Conservation (phyloP, 2,888 invertebrate species). For the Fragum fragum region DNA sequence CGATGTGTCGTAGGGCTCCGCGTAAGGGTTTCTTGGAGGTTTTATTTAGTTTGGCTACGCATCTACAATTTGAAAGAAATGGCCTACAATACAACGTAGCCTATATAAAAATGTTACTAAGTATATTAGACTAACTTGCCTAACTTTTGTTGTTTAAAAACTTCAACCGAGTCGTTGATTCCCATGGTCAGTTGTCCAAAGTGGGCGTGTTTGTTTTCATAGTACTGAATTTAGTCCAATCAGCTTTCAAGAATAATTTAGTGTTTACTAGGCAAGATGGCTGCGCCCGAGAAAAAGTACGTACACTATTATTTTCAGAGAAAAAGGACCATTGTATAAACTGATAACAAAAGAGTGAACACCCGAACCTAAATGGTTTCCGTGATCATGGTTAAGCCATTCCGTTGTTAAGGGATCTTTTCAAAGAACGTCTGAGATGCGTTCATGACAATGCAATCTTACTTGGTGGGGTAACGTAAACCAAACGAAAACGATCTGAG, state of each 20-base stretch:
- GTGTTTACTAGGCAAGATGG: constrained; percentile 25
- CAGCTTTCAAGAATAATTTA: neutral
- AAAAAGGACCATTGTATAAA: too few relatives aligned
- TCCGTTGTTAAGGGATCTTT: neutral
- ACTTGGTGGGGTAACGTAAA: neutral
- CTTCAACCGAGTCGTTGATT: constrained; percentile 11
- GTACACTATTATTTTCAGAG: too few relatives aligned
- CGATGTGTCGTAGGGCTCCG: too few relatives aligned
- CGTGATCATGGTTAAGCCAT: too few relatives aligned
- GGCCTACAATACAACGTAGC: too few relatives aligned
- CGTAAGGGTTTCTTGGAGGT: too few relatives aligned
- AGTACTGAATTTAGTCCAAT: constrained; percentile 25
- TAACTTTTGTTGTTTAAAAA: constrained; percentile 35
- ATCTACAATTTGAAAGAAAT: too few relatives aligned
- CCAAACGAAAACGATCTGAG: too few relatives aligned
- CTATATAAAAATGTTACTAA: too few relatives aligned
- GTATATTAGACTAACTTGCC: constrained; percentile 19
- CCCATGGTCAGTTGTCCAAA: neutral
- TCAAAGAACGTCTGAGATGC: neutral
- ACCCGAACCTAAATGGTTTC: too few relatives aligned
- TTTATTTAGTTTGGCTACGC: too few relatives aligned
- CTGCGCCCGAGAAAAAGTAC: constrained; percentile 54
- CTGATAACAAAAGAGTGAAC: too few relatives aligned
- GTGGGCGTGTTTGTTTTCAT: constrained; percentile 45
- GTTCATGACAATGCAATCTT: neutral